A percentile compares a stretch with the other conserved stretches of the same genome.
These are phyloP conservation scores for Cairina moschata DNA, from an alignment of 2,113 vertebrate species.

Conservation along the genomic window DNA sequence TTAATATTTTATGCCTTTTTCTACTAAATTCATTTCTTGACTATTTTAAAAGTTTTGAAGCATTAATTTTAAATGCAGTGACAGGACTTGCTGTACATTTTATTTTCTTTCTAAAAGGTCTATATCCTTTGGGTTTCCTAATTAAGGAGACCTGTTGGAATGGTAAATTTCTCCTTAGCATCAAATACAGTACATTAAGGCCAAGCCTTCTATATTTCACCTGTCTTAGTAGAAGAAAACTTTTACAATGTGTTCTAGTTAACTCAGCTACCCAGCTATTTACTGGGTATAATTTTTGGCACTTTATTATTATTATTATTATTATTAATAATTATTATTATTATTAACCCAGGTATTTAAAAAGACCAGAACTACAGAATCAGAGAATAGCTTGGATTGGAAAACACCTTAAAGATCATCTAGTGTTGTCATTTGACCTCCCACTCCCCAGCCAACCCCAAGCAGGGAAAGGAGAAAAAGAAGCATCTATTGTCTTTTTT, in stretches of 20 bases:
- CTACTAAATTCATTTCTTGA: background rate
- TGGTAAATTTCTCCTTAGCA: background rate
- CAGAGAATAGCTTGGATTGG: no score
- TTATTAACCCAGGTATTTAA: background rate
- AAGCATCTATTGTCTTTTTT: background rate
- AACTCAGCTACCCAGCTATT: background rate
- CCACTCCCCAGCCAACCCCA: no score
- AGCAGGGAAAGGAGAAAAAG: no score
- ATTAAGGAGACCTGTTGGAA: slow-evolving; percentile 1
- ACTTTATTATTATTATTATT: accelerated
- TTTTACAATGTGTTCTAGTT: background rate
- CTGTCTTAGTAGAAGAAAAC: background rate
- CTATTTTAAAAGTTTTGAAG: background rate
- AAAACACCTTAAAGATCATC: no score
- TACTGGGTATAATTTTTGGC: background rate
- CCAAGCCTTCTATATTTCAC: background rate
- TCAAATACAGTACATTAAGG: background rate
- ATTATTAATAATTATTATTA: no score
- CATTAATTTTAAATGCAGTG: background rate
- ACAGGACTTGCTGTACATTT: background rate
- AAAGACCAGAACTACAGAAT: background rate
- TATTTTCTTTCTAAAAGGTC: background rate
- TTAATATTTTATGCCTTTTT: background rate
- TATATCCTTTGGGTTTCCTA: background rate
- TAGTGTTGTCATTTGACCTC: no score